Evolutionary conservation across 1,140 invertebrate species (phyloP), one percentile per base, ranked within the genome.

Genomic region (Pseudachorutes palmiensis): DNA sequence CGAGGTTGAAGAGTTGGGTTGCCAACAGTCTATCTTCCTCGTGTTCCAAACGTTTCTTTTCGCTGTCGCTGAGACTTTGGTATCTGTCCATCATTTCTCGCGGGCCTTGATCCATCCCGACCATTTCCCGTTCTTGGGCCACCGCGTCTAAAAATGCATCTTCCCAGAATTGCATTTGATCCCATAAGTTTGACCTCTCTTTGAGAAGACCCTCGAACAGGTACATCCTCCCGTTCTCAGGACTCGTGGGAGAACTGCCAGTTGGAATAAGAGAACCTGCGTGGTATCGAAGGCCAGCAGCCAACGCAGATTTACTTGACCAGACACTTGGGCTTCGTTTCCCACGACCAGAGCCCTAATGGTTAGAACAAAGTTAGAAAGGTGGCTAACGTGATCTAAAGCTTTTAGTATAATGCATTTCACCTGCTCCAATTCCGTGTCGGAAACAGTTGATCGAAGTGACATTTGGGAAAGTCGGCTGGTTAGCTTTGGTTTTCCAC

Each of bases 161-260:
- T 80, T 99, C 97, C 97, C 97, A 99, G 79, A 99, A 99, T 76
- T 98, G 94, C 91, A 98, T 96, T 81, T 98, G 92, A 78, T 99
- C 95, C 96, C 97, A 99, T n/a, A 99, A 78, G 36, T 86, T 85
- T 2, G 89, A 90, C 70, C 94, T 82, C 58, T 89, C 86, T 76
- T 89, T 90, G 26, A 71, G 45, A 14, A 74, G 22, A 3, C 91
- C 92, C 82, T 97, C 92, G 79, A 94, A 98, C 3, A 98, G 78
- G 78, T 97, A 97, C 0, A 90, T 92, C 71, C 92, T 82, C 0
- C 87, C 87, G 31, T 87, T 86, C 69, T 95, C 92, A 0, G 90
- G 90, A 74, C 89, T 91, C 0, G 90, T 88, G 1, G 90, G 85
- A 1, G 83, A 82, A 0, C 87, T 88, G 9, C 87, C 86, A 0